Conservation (phyloP, 2,888 invertebrate species). For the Aspidiotus destructor region DNA sequence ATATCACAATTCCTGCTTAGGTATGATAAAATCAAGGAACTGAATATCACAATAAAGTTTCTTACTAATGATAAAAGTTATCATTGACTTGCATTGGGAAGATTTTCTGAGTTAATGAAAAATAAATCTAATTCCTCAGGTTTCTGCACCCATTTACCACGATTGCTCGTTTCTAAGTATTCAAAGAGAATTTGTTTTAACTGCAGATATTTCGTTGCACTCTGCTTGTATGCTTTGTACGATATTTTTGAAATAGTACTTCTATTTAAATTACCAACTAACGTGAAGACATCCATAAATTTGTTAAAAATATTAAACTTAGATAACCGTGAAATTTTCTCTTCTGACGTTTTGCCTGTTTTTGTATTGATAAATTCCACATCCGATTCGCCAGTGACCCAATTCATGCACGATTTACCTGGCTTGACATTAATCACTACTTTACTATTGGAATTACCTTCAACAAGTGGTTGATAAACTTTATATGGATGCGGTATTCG, state of each 20-base stretch:
- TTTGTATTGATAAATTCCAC: conserved; percentile 77
- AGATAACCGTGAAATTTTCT: conserved; percentile 65
- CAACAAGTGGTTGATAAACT: conserved; percentile 71
- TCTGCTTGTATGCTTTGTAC: conserved; percentile 12
- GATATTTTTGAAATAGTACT: background rate
- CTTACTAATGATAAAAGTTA: too few species aligned
- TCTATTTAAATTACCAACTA: background rate
- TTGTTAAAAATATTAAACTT: conserved; percentile 63
- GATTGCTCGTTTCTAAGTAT: conserved; percentile 4
- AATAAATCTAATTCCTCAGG: conserved; percentile 6
- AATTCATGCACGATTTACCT: conserved; percentile 28
- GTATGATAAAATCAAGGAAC: too few species aligned
- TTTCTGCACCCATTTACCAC: conserved; percentile 17
- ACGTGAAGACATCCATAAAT: conserved; percentile 43
- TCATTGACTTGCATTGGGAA: too few species aligned
- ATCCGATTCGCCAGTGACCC: conserved; percentile 9
- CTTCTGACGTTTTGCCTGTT: conserved; percentile 72
- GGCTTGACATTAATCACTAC: conserved; percentile 22
- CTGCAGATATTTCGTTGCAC: background rate
- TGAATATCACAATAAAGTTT: too few species aligned
- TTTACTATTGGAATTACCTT: conserved; percentile 38
- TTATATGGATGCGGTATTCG: conserved; percentile 67
- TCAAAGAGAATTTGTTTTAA: conserved; percentile 7
- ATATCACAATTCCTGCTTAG: too few species aligned
- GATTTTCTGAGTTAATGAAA: background rate